Base-by-base conservation (phyloP, 1,140 invertebrate species). In the Ceratosolen fusciceps region DNA sequence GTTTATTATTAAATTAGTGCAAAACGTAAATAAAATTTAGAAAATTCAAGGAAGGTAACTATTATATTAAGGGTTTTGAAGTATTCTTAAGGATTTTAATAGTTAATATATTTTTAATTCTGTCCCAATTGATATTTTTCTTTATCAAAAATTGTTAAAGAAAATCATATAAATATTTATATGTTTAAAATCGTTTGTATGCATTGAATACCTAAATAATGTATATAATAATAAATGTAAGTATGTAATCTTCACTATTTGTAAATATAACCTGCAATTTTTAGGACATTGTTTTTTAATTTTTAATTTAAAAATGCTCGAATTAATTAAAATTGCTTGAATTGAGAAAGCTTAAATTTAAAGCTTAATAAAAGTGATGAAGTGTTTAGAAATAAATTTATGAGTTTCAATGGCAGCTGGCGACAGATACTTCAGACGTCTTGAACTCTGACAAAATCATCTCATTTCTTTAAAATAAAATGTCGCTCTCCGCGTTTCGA, bases 181-280 rank as follows among this genome's bases (percentile, higher is more conserved):
- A 3, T 9, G 9, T 68, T 43, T 26, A 43, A 68, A 14, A 21
- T 47, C 8, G 37, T n/a, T 10, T 29, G 8, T 12, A 43, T 43
- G n/a, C 1, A 21, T 47, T 68, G 21, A 26, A 67, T 65, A 47
- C 37, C 8, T 19, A 67, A 49, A 47, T 49, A 31, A 71, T 72
- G 68, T 72, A 72, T 49, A 70, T 70, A 70, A 70, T 34, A 29
- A 19, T 54, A 54, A 47, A 72, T 54, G 16, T 54, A 54, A 10
- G 24, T 71, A 31, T 9, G 8, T 34, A 12, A 19, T 71, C 10
- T 31, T 54, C 31, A 26, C 10, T 29, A 9, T 72, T 52, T 49
- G 14, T 29, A 72, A 68, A 26, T 29, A n/a, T 68, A 47, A 47
- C 26, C 34, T 47, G 9, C 19, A 47, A n/a, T 47, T 47, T 47